Base-by-base conservation (phyloP, 2,113 vertebrate genomes). In the Sapayoa aenigma region DNA sequence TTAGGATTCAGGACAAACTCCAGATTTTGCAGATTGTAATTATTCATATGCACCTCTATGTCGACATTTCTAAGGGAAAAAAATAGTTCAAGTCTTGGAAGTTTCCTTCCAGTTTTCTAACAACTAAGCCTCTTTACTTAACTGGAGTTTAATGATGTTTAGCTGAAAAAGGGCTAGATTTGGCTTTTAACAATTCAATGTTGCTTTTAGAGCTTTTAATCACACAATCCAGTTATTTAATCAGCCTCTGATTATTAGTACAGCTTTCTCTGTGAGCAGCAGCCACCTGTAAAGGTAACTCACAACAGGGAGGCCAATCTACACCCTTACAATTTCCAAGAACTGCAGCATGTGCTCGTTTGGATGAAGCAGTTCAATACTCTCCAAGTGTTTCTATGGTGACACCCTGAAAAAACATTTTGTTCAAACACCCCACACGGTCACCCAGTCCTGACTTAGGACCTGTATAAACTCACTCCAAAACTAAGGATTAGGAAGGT, bases 361-460 rank as follows among this genome's bases (percentile, higher is more conserved):
- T 60, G 63, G 82, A 37, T 74, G 66, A 85, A 90, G 87, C 75
- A 76, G 69, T 59, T 87, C 71, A 65, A 52, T 44, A 78, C 30
- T 67, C 37, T 58, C n/a, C 46, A 42, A 53, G 59, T 37, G 84
- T 95, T 95, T 93, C 93, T 96, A 81, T 84, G 65, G 92, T 44
- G 79, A 95, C 22, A 76, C 21, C 33, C 46, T 3, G 9, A 67
- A 21, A 84, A 79, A 91, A 90, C 90, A 86, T 84, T 93, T 86
- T 92, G 76, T 95, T 89, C 79, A 33, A 75, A 27, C 52, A 81
- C 47, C 68, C 39, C 76, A 72, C 4, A 1, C 1, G 24, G 72
- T 86, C 63, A 89, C 12, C 62, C 35, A 86, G 76, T 28, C 60
- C 83, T 75, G 52, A 37, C 79, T 93, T 69, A 37, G 67, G 86